Evolutionary conservation across 2,888 invertebrate genomes (phyloP).

Genomic region (Palloptera scutellata): DNA sequence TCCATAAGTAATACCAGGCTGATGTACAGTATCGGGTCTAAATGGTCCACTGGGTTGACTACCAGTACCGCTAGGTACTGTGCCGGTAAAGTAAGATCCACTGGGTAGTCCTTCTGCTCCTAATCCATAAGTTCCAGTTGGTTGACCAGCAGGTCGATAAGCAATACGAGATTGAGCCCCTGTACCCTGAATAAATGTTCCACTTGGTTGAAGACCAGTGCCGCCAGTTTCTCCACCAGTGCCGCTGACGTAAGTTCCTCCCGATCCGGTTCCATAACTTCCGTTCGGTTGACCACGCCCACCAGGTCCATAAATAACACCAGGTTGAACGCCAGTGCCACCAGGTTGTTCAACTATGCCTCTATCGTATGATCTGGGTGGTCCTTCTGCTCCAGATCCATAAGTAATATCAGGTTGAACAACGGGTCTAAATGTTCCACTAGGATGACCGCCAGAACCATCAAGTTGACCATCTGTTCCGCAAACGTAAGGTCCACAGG

Average conservation of each 20-base stretch:
- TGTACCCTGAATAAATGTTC: slow-evolving; percentile 26
- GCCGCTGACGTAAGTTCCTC: too few species aligned
- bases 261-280: slow-evolving; percentile 34
- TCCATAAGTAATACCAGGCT: not conserved
- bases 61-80: slow-evolving; percentile 29
- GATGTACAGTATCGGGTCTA: too few species aligned
- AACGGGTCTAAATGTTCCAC: slow-evolving; percentile 22
- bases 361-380: slow-evolving; percentile 4
- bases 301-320: slow-evolving; percentile 21
- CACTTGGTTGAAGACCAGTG: slow-evolving; percentile 19
- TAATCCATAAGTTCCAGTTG: not conserved
- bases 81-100: slow-evolving; percentile 30
- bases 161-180: too few species aligned
- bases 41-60: slow-evolving; percentile 15
- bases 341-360: too few species aligned
- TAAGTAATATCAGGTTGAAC: slow-evolving; percentile 27
- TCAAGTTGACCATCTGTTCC: not conserved
- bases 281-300: slow-evolving; percentile 29
- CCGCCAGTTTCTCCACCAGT: too few species aligned
- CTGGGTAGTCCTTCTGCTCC: too few species aligned
- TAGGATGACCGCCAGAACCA: slow-evolving; percentile 9
- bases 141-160: not conserved
- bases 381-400: slow-evolving; percentile 21
- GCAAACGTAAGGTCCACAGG: slow-evolving; percentile 3
- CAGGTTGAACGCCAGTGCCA: slow-evolving; percentile 18